Conservation (phyloP, 2,888 invertebrate species). For the Taenaris catops region DNA sequence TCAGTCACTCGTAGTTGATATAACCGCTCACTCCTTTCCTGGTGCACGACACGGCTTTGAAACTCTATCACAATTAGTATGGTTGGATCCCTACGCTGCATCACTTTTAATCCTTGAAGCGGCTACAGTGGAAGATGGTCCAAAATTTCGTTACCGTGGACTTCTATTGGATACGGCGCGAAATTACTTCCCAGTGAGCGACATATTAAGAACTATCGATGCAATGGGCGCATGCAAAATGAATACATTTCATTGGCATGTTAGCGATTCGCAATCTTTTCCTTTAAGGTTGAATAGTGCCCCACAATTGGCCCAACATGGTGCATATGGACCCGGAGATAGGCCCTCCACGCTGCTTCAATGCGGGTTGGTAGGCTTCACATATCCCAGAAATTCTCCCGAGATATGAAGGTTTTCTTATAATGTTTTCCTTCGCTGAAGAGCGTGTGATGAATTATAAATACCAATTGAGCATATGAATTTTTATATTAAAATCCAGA, state of each 20-base stretch:
- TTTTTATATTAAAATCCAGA: no score
- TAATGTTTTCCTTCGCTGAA: no score
- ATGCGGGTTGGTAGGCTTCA: no score
- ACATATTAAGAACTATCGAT: conserved; percentile 86
- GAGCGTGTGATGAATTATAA: no score
- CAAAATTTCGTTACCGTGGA: conserved; percentile 89
- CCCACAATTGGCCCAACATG: conserved; percentile 89
- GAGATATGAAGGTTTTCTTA: no score
- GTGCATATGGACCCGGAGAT: conserved; percentile 91
- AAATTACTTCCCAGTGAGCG: conserved; percentile 89
- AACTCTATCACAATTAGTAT: conserved; percentile 88
- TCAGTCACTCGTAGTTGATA: conserved; percentile 76
- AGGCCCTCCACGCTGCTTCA: no score
- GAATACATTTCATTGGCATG: conserved; percentile 96
- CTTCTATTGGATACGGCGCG: conserved; percentile 94
- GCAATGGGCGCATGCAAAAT: conserved; percentile 95
- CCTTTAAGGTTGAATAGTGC: conserved; percentile 88
- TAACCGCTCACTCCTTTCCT: conserved; percentile 84
- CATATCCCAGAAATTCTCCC: no score
- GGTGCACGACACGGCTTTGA: conserved; percentile 89
- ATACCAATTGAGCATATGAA: no score
- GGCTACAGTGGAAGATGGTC: conserved; percentile 86
- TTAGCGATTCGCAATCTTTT: conserved; percentile 95
- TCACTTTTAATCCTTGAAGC: conserved; percentile 83
- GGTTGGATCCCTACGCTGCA: conserved; percentile 85